phyloP scores from a whole-genome alignment of 1,140 invertebrate species.

The Sitobion miscanthi region DNA sequence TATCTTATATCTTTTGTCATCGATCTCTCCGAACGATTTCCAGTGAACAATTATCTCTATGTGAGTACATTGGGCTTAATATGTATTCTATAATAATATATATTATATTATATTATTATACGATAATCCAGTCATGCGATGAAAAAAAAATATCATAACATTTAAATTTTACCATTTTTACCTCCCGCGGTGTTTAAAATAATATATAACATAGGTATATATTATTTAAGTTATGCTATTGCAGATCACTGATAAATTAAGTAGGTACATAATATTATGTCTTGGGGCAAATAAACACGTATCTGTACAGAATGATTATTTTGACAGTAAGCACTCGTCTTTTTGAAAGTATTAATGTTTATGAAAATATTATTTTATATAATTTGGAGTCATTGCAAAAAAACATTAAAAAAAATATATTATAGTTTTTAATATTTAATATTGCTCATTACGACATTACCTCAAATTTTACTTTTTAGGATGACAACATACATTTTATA shows the following conservation, averaged over 20 bases:
- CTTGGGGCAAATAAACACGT: not conserved
- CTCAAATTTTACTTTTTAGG: not conserved
- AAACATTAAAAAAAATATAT: not conserved
- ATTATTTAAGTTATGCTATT: not conserved
- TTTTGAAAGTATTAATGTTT: not conserved
- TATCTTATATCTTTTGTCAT: constrained; percentile 9
- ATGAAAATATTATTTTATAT: not conserved
- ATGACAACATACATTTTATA: not conserved
- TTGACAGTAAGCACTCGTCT: not conserved
- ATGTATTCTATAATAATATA: constrained; percentile 3
- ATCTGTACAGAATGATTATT: not conserved
- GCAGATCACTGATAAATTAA: not conserved
- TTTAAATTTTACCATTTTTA: not conserved
- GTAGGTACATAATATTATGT: not conserved
- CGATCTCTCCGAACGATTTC: not conserved
- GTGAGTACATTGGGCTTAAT: not conserved
- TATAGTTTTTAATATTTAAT: too few species aligned
- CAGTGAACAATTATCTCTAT: not conserved
- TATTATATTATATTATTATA: not conserved
- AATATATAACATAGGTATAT: not conserved
- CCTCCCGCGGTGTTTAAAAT: not conserved
- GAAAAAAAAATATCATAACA: not conserved
- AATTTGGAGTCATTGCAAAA: not conserved
- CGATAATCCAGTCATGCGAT: not conserved
- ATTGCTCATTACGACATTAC: not conserved